phyloP scores from a whole-genome alignment of 2,797 vertebrate species.

The Semotilus atromaculatus region DNA sequence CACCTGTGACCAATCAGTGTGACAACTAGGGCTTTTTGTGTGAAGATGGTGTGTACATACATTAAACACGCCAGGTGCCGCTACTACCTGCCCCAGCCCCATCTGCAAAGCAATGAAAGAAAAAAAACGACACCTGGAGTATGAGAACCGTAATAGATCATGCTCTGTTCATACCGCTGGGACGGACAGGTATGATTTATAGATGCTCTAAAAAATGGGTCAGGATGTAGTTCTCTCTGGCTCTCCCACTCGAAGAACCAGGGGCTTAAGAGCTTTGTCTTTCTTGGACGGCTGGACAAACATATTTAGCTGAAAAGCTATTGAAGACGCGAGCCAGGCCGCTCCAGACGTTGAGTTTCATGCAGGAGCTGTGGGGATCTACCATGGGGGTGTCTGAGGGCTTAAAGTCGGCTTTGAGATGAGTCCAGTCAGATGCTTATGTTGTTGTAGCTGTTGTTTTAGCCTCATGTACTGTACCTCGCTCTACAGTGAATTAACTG shows the following conservation, averaged over 20 bases:
- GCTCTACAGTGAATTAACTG: constrained; percentile 6
- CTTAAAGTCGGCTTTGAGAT: constrained; percentile 50
- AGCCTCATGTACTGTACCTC: constrained; percentile 22
- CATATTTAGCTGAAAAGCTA: constrained; percentile 44
- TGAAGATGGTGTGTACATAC: constrained; percentile 17
- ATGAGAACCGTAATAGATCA: constrained; percentile 73
- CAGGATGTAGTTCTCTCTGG: constrained; percentile 38
- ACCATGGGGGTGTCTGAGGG: constrained; percentile 26
- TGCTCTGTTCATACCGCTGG: constrained; percentile 67
- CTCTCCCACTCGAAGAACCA: constrained; percentile 15
- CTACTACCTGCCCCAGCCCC: background rate
- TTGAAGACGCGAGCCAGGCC: constrained; percentile 16
- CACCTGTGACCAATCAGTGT: constrained; percentile 35
- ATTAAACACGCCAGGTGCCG: constrained; percentile 40
- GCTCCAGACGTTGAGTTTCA: constrained; percentile 41
- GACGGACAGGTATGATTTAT: constrained; percentile 72
- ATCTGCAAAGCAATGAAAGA: constrained; percentile 29
- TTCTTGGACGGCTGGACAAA: constrained; percentile 52
- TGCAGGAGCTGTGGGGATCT: constrained; percentile 26
- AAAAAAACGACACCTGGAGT: background rate
- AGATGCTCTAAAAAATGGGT: constrained; percentile 77
- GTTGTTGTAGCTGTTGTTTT: constrained; percentile 50
- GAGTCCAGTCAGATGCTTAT: constrained; percentile 50
- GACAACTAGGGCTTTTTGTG: constrained; percentile 39
- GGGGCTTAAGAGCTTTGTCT: constrained; percentile 51